Base-by-base conservation (phyloP, 1,140 invertebrate genomes). In the Diachasmimorpha longicaudata region DNA sequence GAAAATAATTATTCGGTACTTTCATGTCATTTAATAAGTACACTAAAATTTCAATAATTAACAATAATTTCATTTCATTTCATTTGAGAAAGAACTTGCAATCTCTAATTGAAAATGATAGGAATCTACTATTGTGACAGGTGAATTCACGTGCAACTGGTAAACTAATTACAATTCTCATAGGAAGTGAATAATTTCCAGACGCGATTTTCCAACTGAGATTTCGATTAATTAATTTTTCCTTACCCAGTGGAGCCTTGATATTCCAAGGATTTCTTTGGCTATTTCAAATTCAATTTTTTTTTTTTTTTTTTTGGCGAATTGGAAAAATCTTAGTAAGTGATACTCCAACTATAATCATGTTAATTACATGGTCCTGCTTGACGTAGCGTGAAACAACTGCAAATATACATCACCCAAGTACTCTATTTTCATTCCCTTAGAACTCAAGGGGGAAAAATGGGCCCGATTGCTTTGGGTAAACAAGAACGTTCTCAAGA, bases 101-200 rank as follows among this genome's bases (percentile, higher is more conserved):
- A 52, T 16, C 48, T 52, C n/a, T 52, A 52, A 52, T 52, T 52
- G 6, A 66, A 31, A 1, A n/a, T 66, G 11, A 66, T 6, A 31
- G 31, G 21, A 36, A 66, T 31, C 21, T 66, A 4, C 19, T 23
- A 66, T 31, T 25, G 25, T 66, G 58, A 66, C 25, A 36, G 25
- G 13, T 14, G 31, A 66, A 66, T 10, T 66, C 21, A 55, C 52
- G 19, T 21, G 16, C 13, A 11, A 9, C 48, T n/a, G 9, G 58
- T 31, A 31, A 25, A 66, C 58, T 66, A 66, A 66, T 66, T 66
- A 66, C 9, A 66, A 66, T 31, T 0, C n/a, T 5, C 21, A 58
- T 16, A 58, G 58, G 58, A 66, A 66, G 23, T 31, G 31, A 66
- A 66, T 66, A 37, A 66, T 66, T 66, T 66, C 23, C 58, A 66